Percentiles rank a stretch among this genome's conserved stretches.
Evolutionary conservation across 2,888 invertebrate species (phyloP).

Genomic region (Hecatera dysodea): DNA sequence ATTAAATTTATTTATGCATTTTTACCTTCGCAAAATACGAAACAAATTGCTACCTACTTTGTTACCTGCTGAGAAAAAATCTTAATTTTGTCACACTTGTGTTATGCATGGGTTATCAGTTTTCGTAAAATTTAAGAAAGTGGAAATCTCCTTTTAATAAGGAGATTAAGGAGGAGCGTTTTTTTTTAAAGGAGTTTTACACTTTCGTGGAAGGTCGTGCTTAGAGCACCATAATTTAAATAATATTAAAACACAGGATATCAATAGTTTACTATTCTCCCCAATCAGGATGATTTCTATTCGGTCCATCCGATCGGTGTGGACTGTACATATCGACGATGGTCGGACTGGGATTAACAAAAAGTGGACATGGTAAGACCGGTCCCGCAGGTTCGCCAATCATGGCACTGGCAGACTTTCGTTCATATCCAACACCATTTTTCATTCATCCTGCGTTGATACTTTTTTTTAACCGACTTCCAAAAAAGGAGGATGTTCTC

Average conservation of each 20-base stretch:
- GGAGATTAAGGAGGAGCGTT: too few species aligned
- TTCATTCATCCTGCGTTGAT: constrained; percentile 60
- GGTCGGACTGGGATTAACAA: constrained; percentile 73
- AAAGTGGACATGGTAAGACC: constrained; percentile 78
- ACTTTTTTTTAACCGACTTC: too few species aligned
- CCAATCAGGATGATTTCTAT: constrained; percentile 16
- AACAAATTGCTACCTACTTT: not conserved
- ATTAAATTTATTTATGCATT: not conserved
- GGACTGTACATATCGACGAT: constrained; percentile 24
- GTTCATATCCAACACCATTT: constrained; percentile 75
- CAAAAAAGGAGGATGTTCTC: too few species aligned
- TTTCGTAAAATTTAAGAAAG: too few species aligned
- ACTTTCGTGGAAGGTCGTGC: too few species aligned
- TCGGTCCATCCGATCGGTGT: constrained; percentile 3
- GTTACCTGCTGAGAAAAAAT: not conserved
- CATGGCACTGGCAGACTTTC: constrained; percentile 61
- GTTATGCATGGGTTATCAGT: too few species aligned
- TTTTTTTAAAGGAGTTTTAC: too few species aligned
- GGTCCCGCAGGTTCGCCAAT: constrained; percentile 81
- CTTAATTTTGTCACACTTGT: not conserved
- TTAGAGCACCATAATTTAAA: too few species aligned
- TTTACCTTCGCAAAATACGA: not conserved
- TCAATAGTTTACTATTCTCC: constrained; percentile 3
- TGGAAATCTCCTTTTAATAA: too few species aligned
- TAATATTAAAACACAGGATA: not conserved